Evolutionary conservation across 1,140 invertebrate genomes (phyloP).

Genomic region (Uloborus diversus): DNA sequence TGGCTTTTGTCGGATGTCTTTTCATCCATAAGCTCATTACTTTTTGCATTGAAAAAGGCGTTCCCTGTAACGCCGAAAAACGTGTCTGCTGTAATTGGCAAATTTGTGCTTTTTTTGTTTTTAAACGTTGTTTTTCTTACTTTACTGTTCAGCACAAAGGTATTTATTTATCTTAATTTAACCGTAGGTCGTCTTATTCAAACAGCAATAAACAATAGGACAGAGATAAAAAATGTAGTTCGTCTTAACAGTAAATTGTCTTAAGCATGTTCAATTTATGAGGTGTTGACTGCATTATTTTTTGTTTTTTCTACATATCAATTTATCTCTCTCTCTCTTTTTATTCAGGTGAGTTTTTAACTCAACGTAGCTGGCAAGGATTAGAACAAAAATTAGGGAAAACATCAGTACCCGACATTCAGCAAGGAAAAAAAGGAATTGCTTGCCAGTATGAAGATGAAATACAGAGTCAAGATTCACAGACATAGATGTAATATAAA

Average conservation of each 20-base stretch:
- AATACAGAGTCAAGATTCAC: neutral
- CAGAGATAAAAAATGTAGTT: neutral
- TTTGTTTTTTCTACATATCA: neutral
- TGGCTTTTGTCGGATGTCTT: no score
- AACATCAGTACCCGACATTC: constrained; percentile 63
- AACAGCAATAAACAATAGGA: no score
- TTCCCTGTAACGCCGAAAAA: no score
- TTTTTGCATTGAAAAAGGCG: no score
- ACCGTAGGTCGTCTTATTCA: no score
- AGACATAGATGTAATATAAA: no score
- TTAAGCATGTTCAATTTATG: neutral
- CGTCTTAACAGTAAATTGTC: neutral
- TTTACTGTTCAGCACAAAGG: neutral
- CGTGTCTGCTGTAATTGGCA: no score
- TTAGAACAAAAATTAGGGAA: constrained; percentile 66
- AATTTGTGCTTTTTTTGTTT: no score
- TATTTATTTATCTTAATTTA: neutral
- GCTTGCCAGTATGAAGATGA: constrained; percentile 65
- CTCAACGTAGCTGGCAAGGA: constrained; percentile 65
- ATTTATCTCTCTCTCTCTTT: neutral
- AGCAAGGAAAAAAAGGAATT: constrained; percentile 65
- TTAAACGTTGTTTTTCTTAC: neutral
- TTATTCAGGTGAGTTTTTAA: constrained; percentile 55
- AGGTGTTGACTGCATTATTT: neutral
- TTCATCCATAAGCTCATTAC: no score